These are phyloP conservation scores for Stegodyphus mimosarum DNA, from an alignment of 1,140 invertebrate species.

Conservation along the genomic window DNA sequence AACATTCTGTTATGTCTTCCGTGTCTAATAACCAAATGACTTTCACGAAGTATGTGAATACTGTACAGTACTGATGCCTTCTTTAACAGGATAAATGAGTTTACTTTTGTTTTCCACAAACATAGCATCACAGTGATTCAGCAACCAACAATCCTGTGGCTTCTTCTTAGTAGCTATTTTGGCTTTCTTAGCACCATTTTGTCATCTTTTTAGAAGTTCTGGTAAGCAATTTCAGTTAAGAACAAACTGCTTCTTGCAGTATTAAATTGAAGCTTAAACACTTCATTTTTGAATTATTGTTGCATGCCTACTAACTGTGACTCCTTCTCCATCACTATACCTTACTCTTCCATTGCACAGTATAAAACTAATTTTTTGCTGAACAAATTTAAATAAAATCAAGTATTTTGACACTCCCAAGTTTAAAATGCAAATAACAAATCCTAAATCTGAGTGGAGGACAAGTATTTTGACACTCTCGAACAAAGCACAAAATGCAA, in stretches of 20 bases:
- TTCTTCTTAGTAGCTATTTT: constrained; percentile 16
- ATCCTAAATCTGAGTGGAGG: too few relatives aligned
- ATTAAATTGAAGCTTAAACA: neutral
- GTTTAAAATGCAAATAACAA: too few relatives aligned
- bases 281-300: neutral
- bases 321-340: neutral
- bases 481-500: too few relatives aligned
- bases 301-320: neutral
- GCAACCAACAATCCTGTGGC: constrained; percentile 8
- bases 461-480: neutral
- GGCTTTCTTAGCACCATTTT: too few relatives aligned
- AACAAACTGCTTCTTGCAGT: constrained; percentile 2
- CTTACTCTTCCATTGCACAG: constrained; percentile 6
- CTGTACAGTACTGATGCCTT: constrained; percentile 6
- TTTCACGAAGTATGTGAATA: constrained; percentile 34
- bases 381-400: neutral
- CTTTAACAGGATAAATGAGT: constrained; percentile 18
- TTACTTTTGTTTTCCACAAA: constrained; percentile 24
- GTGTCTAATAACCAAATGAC: constrained; percentile 20
- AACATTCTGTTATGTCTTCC: constrained; percentile 26
- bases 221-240: constrained; percentile 6
- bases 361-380: neutral
- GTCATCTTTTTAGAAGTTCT: neutral
- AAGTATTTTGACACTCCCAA: neutral
- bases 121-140: constrained; percentile 14